Conservation (phyloP, 2,888 invertebrate genomes). For the Synergus japonicus region DNA sequence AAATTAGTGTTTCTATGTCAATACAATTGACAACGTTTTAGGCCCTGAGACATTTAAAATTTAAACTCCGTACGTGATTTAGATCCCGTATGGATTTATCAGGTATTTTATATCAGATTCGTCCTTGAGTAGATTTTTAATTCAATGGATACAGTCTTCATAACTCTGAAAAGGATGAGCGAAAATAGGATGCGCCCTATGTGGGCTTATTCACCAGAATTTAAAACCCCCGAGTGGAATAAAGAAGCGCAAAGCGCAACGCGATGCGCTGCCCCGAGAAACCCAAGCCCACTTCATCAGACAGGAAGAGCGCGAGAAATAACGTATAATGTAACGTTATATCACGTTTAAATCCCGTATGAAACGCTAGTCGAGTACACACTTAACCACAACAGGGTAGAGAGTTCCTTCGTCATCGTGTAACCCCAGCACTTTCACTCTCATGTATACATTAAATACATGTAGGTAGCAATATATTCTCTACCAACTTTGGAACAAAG, state of each 20-base stretch:
- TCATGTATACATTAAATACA: neutral
- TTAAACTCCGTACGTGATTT: neutral
- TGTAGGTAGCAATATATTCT: neutral
- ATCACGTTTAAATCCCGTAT: slow-evolving; percentile 74
- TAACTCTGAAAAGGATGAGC: slow-evolving; percentile 16
- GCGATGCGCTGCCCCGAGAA: slow-evolving; percentile 53
- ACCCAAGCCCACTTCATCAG: slow-evolving; percentile 53
- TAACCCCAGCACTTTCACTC: slow-evolving; percentile 32
- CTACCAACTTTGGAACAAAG: neutral
- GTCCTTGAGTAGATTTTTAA: slow-evolving; percentile 9
- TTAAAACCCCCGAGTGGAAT: slow-evolving; percentile 64
- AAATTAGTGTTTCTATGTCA: no score
- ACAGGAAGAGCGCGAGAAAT: slow-evolving; percentile 60
- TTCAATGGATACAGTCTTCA: slow-evolving; percentile 35
- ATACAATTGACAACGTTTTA: no score
- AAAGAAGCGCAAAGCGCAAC: slow-evolving; percentile 48
- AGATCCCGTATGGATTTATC: neutral
- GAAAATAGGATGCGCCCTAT: slow-evolving; percentile 45
- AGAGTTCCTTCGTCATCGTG: slow-evolving; percentile 23
- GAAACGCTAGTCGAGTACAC: slow-evolving; percentile 67
- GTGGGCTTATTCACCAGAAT: slow-evolving; percentile 70
- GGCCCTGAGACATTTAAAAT: slow-evolving; percentile 5
- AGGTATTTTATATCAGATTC: slow-evolving; percentile 20
- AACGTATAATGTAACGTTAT: slow-evolving; percentile 67
- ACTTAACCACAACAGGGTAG: slow-evolving; percentile 46